phyloP scores from a whole-genome alignment of 2,797 vertebrate genomes.

The Cyprinodon diabolis region DNA sequence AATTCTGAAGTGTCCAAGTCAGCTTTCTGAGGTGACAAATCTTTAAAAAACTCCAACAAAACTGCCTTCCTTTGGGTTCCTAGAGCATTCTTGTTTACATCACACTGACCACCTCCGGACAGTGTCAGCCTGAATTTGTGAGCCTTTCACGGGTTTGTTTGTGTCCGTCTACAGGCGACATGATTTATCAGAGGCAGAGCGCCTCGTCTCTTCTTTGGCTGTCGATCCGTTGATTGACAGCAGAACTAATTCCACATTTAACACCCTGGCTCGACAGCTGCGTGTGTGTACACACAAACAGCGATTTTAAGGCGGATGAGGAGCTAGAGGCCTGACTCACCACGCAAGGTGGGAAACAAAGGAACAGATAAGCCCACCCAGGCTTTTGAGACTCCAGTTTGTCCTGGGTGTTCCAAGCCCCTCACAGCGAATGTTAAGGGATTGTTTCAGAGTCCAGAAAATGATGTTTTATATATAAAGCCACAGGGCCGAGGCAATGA shows the following conservation, averaged over 20 bases:
- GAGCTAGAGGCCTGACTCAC: slow-evolving; percentile 14
- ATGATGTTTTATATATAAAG: slow-evolving; percentile 10
- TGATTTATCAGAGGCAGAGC: slow-evolving; percentile 23
- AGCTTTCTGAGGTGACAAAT: not conserved
- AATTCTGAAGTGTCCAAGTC: no score
- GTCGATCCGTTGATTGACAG: slow-evolving; percentile 64
- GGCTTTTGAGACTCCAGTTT: slow-evolving; percentile 1
- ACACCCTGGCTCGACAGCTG: slow-evolving; percentile 41
- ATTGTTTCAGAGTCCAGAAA: slow-evolving; percentile 6
- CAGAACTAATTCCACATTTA: slow-evolving; percentile 62
- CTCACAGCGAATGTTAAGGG: not conserved
- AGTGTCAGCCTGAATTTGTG: slow-evolving; percentile 51
- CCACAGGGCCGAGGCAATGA: not conserved
- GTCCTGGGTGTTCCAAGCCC: slow-evolving; percentile 6
- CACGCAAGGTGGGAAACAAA: slow-evolving; percentile 7
- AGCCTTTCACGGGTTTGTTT: slow-evolving; percentile 1
- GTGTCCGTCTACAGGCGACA: slow-evolving; percentile 23
- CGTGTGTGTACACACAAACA: slow-evolving; percentile 16
- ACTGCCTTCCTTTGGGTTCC: slow-evolving; percentile 9
- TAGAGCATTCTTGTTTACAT: slow-evolving; percentile 45
- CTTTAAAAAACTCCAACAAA: not conserved
- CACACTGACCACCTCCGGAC: slow-evolving; percentile 44
- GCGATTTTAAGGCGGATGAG: slow-evolving; percentile 24
- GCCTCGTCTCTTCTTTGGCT: slow-evolving; percentile 36
- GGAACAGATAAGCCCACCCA: slow-evolving; percentile 9